Evolutionary conservation across 1,140 invertebrate genomes (phyloP).

Genomic region (Colletes gigas): DNA sequence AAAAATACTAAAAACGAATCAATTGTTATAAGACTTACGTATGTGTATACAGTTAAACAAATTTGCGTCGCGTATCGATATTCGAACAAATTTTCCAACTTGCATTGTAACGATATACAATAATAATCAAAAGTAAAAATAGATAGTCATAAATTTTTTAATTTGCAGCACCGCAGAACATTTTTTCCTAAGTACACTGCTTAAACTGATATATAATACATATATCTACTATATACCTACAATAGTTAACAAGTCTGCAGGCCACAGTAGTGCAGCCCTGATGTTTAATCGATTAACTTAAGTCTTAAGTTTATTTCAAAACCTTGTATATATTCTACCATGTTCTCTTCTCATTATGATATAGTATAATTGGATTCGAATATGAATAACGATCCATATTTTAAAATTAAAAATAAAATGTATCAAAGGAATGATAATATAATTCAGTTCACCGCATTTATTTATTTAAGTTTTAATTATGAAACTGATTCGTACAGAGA

Average conservation of each 20-base stretch:
- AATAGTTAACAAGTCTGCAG: conserved; percentile 78
- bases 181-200: conserved; percentile 70
- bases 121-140: conserved; percentile 13
- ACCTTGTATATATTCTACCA: conserved; percentile 57
- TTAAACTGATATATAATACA: conserved; percentile 69
- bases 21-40: not conserved
- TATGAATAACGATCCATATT: conserved; percentile 29
- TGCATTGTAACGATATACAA: not conserved
- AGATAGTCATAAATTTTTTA: conserved; percentile 11
- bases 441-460: conserved; percentile 45
- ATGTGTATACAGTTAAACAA: conserved; percentile 8
- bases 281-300: conserved; percentile 70
- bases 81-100: not conserved
- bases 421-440: conserved; percentile 44
- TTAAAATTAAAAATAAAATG: conserved; percentile 44
- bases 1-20: not conserved
- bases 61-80: conserved; percentile 2
- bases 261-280: conserved; percentile 59
- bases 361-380: conserved; percentile 41
- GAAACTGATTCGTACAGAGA: conserved; percentile 46
- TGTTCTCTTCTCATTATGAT: conserved; percentile 41
- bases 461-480: conserved; percentile 33
- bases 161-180: conserved; percentile 40
- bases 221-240: conserved; percentile 74
- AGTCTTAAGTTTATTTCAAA: conserved; percentile 70